Percentiles rank a stretch among this genome's conserved stretches.
Conservation (phyloP, 2,113 vertebrate genomes). For the Eonycteris spelaea region DNA sequence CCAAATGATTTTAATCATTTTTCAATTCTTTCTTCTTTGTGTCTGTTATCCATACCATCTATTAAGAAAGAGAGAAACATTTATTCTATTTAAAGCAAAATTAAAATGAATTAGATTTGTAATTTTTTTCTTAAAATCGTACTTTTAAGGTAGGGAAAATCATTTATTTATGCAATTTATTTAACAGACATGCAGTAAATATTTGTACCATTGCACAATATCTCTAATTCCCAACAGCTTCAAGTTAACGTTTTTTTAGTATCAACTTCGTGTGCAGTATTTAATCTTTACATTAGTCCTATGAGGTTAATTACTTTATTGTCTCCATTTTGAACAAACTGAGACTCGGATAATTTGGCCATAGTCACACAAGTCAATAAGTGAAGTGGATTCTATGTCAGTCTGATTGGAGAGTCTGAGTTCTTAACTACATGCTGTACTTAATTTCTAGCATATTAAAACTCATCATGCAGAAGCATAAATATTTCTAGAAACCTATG, state of each 20-base stretch:
- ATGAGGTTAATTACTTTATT: not conserved
- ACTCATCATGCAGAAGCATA: not conserved
- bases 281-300: not conserved
- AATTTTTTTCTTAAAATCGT: not conserved
- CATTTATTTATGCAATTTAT: not conserved
- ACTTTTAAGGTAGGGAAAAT: not conserved
- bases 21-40: not conserved
- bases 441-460: not conserved
- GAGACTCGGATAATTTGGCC: not conserved
- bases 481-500: slow-evolving; percentile 40
- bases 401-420: not conserved
- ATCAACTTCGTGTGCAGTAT: not conserved
- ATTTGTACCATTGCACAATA: not conserved
- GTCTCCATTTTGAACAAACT: not conserved
- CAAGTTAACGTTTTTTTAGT: not conserved
- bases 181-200: not conserved
- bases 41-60: not conserved
- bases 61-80: not conserved
- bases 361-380: not conserved
- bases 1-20: not conserved
- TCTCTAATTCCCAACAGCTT: not conserved
- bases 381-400: not conserved
- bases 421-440: not conserved
- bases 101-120: not conserved
- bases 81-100: not conserved